phyloP scores from a whole-genome alignment of 2,113 vertebrate species.

The Danio rerio region GRCz12tu NC_133181.1:8681501-8682000 shows the following conservation, averaged over 20 bases:
- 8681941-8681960: constrained; percentile 88
- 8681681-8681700: constrained; percentile 85
- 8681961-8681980: constrained; percentile 90
- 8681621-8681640: constrained; percentile 86
- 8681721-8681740: constrained; percentile 89
- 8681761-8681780: background rate
- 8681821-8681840: no score
- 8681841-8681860: constrained; percentile 87
- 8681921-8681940: constrained; percentile 88
- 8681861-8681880: constrained; percentile 87
- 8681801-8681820: background rate
- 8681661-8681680: constrained; percentile 86
- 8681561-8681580: constrained; percentile 93
- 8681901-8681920: constrained; percentile 93
- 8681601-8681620: constrained; percentile 91
- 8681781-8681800: background rate
- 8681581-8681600: constrained; percentile 95
- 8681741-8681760: constrained; percentile 64
- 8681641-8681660: constrained; percentile 84
- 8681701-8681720: constrained; percentile 83
- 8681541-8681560: constrained; percentile 91
- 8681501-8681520: constrained; percentile 98
- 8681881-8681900: constrained; percentile 87
- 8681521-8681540: constrained; percentile 89
- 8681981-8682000: constrained; percentile 92